These are phyloP conservation scores for Galaxea fascicularis DNA, from an alignment of 92 coral and sea anemone species.

Conservation along the genomic window DNA sequence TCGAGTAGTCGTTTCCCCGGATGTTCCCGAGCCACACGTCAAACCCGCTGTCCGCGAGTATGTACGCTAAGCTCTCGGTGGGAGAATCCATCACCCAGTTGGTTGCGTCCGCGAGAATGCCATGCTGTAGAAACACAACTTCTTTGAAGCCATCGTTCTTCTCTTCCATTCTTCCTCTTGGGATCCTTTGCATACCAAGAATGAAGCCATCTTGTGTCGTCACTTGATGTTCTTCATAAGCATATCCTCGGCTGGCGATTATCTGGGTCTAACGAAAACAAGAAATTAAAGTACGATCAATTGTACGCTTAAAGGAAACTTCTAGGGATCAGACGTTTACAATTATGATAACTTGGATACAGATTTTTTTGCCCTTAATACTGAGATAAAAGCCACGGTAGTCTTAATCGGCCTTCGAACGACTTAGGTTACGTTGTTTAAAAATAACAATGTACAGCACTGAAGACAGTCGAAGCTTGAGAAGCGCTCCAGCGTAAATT, in stretches of 20 bases:
- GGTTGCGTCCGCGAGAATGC: slow-evolving; percentile 79
- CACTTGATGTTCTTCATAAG: slow-evolving; percentile 73
- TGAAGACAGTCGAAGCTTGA: no score
- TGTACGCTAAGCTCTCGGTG: slow-evolving; percentile 79
- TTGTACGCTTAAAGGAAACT: no score
- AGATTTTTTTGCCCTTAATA: no score
- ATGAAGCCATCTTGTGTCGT: slow-evolving; percentile 80
- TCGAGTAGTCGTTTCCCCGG: slow-evolving; percentile 86
- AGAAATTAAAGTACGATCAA: no score
- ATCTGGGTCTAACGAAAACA: slow-evolving; percentile 63
- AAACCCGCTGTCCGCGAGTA: slow-evolving; percentile 88
- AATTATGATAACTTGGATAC: no score
- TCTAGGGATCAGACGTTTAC: no score
- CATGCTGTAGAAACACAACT: slow-evolving; percentile 81
- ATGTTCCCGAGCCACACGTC: slow-evolving; percentile 96
- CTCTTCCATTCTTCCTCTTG: slow-evolving; percentile 59
- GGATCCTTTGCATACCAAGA: slow-evolving; percentile 81
- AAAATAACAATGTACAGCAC: no score
- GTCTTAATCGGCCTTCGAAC: no score
- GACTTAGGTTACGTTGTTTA: no score
- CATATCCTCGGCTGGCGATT: slow-evolving; percentile 79
- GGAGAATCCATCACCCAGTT: slow-evolving; percentile 80
- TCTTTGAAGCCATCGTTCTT: slow-evolving; percentile 28
- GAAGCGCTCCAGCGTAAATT: no score
- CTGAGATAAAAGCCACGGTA: no score